Base-by-base conservation (phyloP, 2,888 invertebrate species). In the Pristionchus entomophagus region DNA sequence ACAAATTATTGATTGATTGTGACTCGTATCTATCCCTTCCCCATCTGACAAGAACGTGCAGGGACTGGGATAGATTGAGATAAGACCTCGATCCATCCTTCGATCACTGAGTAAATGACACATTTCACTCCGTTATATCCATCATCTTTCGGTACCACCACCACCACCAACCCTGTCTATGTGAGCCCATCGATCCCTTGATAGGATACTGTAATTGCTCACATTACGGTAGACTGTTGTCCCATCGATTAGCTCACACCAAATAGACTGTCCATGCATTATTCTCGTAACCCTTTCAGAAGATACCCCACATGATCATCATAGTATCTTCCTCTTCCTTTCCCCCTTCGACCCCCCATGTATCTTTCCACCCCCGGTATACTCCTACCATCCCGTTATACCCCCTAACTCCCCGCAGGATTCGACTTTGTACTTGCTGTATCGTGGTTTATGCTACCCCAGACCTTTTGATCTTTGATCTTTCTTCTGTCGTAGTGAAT, bases 361-460 rank as follows among this genome's bases (percentile, higher is more conserved):
- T 78, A 78, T 78, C 78, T 78, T 78, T 78, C 78, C 49, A 78
- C 26, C 78, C 77, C 45, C 51, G 51, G 49, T 78, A 78, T 78
- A 69, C 22, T 38, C 69, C 6, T 41, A 45, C 78, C 78, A 78
- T 78, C 78, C 78, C 78, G 49, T 45, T 78, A 78, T 78, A 45
- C 41, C 51, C 78, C 78, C 49, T n/a, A 12, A 35, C 69, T 38
- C 35, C 65, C 69, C 38, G 22, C 38, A 19, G 69, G 69, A 69
- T 38, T 69, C 19, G 69, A 69, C 38, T 22, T 38, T 69, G 19
- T 38, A 38, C 38, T 35, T 22, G 69, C 69, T 69, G 35, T 69
- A 41, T 69, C 69, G 69, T 69, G 69, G 69, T 69, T 69, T 29
- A 65, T 14, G 35, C 65, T 65, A 32, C 65, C 32, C 12, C 32